Evolutionary conservation across 2,113 vertebrate genomes (phyloP).

Genomic region (Mustela lutreola): DNA sequence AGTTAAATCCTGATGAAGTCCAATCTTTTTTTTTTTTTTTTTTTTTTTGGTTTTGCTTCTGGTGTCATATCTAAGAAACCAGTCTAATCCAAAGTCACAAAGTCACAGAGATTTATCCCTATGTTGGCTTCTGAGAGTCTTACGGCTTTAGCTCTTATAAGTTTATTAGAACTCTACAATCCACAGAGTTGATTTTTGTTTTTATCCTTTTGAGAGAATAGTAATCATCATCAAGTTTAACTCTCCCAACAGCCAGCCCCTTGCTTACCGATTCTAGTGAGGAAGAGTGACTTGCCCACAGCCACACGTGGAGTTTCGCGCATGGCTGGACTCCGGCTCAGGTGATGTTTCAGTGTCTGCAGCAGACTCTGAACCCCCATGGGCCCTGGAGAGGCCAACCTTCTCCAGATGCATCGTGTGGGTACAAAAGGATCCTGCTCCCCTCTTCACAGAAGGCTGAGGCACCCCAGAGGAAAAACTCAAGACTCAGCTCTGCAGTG

Average conservation of each 20-base stretch:
- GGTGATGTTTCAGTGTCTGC: fast-evolving
- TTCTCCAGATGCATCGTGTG: fast-evolving
- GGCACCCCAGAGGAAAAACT: neutral
- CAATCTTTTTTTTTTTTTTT: too few species aligned
- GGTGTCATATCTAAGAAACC: neutral
- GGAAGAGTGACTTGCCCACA: neutral
- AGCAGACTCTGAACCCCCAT: neutral
- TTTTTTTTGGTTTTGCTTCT: neutral
- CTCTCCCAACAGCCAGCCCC: neutral
- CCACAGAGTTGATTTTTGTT: neutral
- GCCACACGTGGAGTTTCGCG: fast-evolving
- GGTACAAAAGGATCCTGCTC: too few species aligned
- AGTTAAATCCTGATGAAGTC: neutral
- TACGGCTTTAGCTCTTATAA: neutral
- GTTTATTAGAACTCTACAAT: neutral
- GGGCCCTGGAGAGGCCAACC: neutral
- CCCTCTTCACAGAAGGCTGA: neutral
- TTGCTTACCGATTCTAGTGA: neutral
- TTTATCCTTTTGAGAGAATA: neutral
- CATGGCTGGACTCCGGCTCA: neutral
- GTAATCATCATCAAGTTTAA: neutral
- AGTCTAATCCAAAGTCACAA: neutral
- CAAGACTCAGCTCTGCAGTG: neutral
- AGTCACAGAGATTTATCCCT: neutral
- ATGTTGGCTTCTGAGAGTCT: neutral